Evolutionary conservation across 2,113 vertebrate genomes (phyloP).

Genomic region (Scortum barcoo): DNA sequence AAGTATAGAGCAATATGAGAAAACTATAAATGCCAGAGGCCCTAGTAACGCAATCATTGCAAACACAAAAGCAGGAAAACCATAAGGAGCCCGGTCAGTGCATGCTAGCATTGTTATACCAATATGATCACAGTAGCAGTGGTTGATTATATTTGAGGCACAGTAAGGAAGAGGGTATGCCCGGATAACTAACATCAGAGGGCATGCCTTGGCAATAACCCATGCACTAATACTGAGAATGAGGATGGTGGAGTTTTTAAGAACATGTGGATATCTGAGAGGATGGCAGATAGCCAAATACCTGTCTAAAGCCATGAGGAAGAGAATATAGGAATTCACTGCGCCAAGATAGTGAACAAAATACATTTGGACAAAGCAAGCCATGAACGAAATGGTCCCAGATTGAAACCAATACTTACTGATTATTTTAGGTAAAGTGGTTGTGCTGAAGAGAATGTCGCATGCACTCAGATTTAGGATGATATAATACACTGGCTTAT

Average conservation of each 20-base stretch:
- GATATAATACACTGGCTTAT: conserved; percentile 75
- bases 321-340: conserved; percentile 62
- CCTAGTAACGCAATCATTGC: conserved; percentile 65
- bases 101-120: conserved; percentile 72
- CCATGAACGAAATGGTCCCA: conserved; percentile 66
- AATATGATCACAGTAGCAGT: conserved; percentile 80
- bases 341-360: conserved; percentile 74
- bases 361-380: conserved; percentile 78
- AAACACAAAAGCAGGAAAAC: conserved; percentile 44
- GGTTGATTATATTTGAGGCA: conserved; percentile 68
- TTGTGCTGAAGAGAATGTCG: conserved; percentile 73
- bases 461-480: conserved; percentile 60
- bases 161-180: conserved; percentile 79
- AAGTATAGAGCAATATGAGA: conserved; percentile 76
- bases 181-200: conserved; percentile 32
- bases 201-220: accelerated
- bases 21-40: conserved; percentile 74
- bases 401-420: conserved; percentile 68
- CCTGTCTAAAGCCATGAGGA: conserved; percentile 79
- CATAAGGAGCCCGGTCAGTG: conserved; percentile 57
- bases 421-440: conserved; percentile 72
- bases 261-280: conserved; percentile 60
- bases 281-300: conserved; percentile 78
- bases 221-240: conserved; percentile 63
- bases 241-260: conserved; percentile 62